Percentiles rank a stretch among this genome's conserved stretches.
Conservation (phyloP, 2,113 vertebrate species). For the Anguilla rostrata region DNA sequence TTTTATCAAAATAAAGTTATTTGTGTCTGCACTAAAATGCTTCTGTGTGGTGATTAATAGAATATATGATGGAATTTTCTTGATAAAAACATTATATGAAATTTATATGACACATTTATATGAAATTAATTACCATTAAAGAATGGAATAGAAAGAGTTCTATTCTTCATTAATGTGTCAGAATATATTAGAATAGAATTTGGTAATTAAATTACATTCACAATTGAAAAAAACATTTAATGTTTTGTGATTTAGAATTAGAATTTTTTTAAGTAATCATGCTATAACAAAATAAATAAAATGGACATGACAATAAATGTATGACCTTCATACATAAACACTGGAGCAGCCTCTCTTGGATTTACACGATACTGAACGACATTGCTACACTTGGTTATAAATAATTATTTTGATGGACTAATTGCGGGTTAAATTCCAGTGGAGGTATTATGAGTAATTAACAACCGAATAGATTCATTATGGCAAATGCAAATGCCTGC, state of each 20-base stretch:
- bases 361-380: background rate
- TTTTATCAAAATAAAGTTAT: constrained; percentile 30
- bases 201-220: background rate
- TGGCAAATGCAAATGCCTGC: background rate
- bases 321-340: background rate
- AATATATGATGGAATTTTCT: background rate
- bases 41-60: background rate
- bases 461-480: too few species aligned
- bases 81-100: background rate
- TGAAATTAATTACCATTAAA: too few species aligned
- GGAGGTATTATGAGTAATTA: background rate
- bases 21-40: constrained; percentile 16
- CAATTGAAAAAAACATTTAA: constrained; percentile 3
- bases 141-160: too few species aligned
- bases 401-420: too few species aligned
- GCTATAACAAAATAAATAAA: background rate
- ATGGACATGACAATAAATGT: background rate
- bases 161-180: too few species aligned
- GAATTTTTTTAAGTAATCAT: background rate
- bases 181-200: background rate
- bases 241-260: background rate
- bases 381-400: background rate
- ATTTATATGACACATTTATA: background rate
- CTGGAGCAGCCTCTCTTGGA: background rate
- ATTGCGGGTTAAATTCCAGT: background rate